Evolutionary conservation across 2,888 invertebrate species (phyloP).

Genomic region (Spicauda simplicius): DNA sequence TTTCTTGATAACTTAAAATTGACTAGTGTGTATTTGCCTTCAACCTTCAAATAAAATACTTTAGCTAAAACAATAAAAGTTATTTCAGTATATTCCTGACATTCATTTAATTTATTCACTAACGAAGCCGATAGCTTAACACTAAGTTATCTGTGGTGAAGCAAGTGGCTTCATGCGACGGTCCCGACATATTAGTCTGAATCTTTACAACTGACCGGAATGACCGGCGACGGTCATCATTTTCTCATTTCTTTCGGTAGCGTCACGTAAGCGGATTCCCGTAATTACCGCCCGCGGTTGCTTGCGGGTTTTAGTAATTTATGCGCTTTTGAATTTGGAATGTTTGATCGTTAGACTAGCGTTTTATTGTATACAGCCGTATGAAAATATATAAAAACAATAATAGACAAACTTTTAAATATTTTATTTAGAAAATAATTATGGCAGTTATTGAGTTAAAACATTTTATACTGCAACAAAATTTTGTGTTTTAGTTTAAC

Average conservation of each 20-base stretch:
- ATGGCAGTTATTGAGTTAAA: too few species aligned
- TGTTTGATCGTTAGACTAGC: not conserved
- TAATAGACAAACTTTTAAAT: too few species aligned
- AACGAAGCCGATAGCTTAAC: not conserved
- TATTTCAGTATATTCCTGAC: too few species aligned
- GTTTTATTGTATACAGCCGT: not conserved
- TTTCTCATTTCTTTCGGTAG: conserved; percentile 64
- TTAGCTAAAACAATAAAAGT: too few species aligned
- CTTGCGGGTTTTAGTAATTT: conserved; percentile 12
- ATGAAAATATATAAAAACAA: not conserved
- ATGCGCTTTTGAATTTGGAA: conserved; percentile 20
- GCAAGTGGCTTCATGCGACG: not conserved
- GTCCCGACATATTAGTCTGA: conserved; percentile 61
- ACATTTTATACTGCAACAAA: too few species aligned
- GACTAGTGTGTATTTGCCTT: too few species aligned
- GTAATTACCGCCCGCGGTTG: conserved; percentile 47
- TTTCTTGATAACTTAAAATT: too few species aligned
- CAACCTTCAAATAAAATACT: too few species aligned
- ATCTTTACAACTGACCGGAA: conserved; percentile 56
- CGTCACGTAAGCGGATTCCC: conserved; percentile 49
- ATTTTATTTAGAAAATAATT: too few species aligned
- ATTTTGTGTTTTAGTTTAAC: too few species aligned
- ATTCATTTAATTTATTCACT: too few species aligned
- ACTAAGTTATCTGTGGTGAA: not conserved
- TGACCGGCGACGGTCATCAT: conserved; percentile 57